Evolutionary conservation across 2,888 invertebrate genomes (phyloP).

Genomic region (Auanema sp.): DNA sequence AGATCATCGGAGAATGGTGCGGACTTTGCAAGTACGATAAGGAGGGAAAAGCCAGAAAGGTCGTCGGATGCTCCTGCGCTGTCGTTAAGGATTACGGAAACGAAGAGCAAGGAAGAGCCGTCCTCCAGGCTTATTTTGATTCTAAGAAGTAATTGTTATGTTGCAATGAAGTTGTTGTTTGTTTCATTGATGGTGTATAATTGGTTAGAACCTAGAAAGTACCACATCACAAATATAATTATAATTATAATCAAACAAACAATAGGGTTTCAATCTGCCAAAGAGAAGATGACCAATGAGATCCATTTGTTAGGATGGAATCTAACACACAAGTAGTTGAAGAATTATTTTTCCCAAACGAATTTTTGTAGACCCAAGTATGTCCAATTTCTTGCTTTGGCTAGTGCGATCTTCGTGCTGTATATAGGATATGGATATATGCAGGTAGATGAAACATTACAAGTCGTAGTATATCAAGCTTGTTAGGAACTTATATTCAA

Average conservation of each 20-base stretch:
- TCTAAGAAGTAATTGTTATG: conserved; percentile 41
- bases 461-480: background rate
- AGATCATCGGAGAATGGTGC: conserved; percentile 98
- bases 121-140: conserved; percentile 90
- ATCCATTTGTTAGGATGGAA: conserved; percentile 48
- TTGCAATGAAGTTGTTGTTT: conserved; percentile 44
- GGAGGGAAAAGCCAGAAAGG: conserved; percentile 97
- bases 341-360: background rate
- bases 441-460: conserved; percentile 32
- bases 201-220: background rate
- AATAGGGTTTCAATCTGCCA: conserved; percentile 9
- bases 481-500: conserved; percentile 83
- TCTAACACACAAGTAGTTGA: conserved; percentile 45
- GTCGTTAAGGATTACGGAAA: conserved; percentile 97
- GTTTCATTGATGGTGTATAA: conserved; percentile 4
- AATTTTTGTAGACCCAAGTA: conserved; percentile 47
- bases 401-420: conserved; percentile 80
- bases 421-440: conserved; percentile 85
- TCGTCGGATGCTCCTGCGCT: conserved; percentile 95
- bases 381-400: conserved; percentile 71
- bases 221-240: too few relatives aligned
- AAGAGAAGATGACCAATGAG: conserved; percentile 7
- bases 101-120: conserved; percentile 91
- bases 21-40: conserved; percentile 99
- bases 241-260: background rate